phyloP scores from a whole-genome alignment of 2,113 vertebrate species.

The Toxostoma redivivum region DNA sequence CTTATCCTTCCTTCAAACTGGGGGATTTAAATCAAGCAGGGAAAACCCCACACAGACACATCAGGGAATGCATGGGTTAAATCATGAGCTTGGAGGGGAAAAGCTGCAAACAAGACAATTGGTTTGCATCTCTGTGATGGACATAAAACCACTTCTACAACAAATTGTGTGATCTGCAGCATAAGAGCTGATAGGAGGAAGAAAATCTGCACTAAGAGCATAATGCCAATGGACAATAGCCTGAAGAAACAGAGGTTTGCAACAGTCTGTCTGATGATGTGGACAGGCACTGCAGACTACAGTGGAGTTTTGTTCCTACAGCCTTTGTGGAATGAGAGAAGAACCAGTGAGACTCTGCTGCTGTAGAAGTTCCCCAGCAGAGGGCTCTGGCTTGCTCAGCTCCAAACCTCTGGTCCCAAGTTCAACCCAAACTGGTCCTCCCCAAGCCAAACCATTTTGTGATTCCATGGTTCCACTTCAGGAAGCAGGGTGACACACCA shows the following conservation, averaged over 20 bases:
- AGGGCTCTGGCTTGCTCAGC: background rate
- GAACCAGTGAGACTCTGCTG: background rate
- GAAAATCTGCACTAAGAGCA: background rate
- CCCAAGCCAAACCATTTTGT: too few relatives aligned
- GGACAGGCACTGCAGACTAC: background rate
- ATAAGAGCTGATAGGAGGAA: background rate
- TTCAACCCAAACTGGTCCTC: background rate
- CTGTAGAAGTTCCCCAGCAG: background rate
- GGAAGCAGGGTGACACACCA: too few relatives aligned
- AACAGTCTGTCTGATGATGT: background rate
- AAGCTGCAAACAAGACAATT: background rate
- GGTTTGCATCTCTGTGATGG: background rate
- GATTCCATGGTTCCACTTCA: rapidly evolving
- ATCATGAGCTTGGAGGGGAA: background rate
- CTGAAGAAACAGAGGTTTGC: background rate
- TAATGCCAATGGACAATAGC: background rate
- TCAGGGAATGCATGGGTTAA: background rate
- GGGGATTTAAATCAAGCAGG: background rate
- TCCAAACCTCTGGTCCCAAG: background rate
- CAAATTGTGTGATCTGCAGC: background rate
- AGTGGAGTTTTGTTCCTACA: background rate
- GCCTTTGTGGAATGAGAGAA: background rate
- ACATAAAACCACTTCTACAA: background rate
- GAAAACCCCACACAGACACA: background rate
- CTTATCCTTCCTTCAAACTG: background rate